Evolutionary conservation across 2,113 vertebrate species (phyloP).

Genomic region (Nanorana parkeri): DNA sequence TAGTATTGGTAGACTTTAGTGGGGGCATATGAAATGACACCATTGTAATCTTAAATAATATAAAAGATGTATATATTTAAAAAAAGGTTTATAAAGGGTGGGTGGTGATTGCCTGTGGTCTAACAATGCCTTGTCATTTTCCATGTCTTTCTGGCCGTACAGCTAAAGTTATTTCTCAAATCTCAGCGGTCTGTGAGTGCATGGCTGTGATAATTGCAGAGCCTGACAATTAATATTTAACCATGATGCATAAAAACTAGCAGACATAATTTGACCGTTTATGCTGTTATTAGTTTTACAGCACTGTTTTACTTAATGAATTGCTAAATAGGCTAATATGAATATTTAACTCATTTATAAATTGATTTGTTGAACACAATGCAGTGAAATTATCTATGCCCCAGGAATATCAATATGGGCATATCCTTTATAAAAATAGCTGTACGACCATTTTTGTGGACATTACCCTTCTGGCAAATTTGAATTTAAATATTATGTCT

Average conservation of each 20-base stretch:
- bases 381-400: slow-evolving; percentile 34
- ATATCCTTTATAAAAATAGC: slow-evolving; percentile 6
- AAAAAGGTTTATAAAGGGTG: too few species aligned
- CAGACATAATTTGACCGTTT: slow-evolving; percentile 45
- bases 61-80: too few species aligned
- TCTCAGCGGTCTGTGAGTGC: background rate
- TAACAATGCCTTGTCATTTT: slow-evolving; percentile 1
- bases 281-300: slow-evolving; percentile 44
- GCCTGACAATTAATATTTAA: slow-evolving; percentile 31
- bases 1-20: too few species aligned
- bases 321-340: slow-evolving; percentile 49
- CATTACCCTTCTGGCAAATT: slow-evolving; percentile 29
- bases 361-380: slow-evolving; percentile 53
- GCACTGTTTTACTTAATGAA: slow-evolving; percentile 42
- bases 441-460: slow-evolving; percentile 9
- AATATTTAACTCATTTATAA: slow-evolving; percentile 52
- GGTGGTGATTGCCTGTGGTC: too few species aligned
- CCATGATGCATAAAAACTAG: slow-evolving; percentile 38
- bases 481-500: slow-evolving; percentile 37
- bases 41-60: too few species aligned
- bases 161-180: slow-evolving; percentile 1
- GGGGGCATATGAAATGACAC: too few species aligned
- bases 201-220: slow-evolving; percentile 12
- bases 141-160: too few species aligned
- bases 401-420: slow-evolving; percentile 33